phyloP scores from a whole-genome alignment of 2,888 invertebrate species.

The Hedychridium roseum region DNA sequence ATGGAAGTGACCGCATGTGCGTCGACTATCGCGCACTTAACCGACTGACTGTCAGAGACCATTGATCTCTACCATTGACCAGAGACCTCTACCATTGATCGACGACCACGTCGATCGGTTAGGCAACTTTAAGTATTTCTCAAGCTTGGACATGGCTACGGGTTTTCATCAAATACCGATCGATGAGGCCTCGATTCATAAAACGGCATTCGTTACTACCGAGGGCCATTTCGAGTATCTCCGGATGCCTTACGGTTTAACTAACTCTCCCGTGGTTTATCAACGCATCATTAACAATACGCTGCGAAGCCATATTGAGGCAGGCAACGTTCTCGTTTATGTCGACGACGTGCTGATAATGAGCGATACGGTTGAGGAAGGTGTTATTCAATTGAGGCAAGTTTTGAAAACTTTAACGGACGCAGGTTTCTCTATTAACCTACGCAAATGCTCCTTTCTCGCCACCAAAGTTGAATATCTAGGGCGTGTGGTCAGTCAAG shows the following conservation, averaged over 20 bases:
- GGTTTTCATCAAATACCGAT: slow-evolving; percentile 12
- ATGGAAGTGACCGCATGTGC: background rate
- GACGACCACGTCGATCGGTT: slow-evolving; percentile 3
- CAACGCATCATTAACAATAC: slow-evolving; percentile 34
- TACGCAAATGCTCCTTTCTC: slow-evolving; percentile 39
- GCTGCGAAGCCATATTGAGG: slow-evolving; percentile 20
- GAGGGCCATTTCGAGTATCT: slow-evolving; percentile 43
- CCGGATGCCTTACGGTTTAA: slow-evolving; percentile 42
- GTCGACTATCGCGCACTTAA: too few relatives aligned
- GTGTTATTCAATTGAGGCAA: slow-evolving; percentile 25
- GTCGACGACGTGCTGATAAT: too few relatives aligned
- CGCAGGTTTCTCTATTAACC: slow-evolving; percentile 39
- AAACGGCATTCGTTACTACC: slow-evolving; percentile 14
- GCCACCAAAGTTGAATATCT: slow-evolving; percentile 35
- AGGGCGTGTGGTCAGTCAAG: slow-evolving; percentile 42
- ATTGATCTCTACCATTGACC: slow-evolving; percentile 3
- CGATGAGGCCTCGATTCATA: slow-evolving; percentile 1
- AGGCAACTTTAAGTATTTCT: background rate
- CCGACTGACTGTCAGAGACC: background rate
- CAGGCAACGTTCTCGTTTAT: slow-evolving; percentile 19
- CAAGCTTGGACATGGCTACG: background rate
- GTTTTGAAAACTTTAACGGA: slow-evolving; percentile 28
- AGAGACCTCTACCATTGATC: slow-evolving; percentile 1
- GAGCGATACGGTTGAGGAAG: slow-evolving; percentile 27
- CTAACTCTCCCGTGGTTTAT: slow-evolving; percentile 42